Evolutionary conservation across 2,113 vertebrate species (phyloP).

Genomic region (Leucosticte australis): DNA sequence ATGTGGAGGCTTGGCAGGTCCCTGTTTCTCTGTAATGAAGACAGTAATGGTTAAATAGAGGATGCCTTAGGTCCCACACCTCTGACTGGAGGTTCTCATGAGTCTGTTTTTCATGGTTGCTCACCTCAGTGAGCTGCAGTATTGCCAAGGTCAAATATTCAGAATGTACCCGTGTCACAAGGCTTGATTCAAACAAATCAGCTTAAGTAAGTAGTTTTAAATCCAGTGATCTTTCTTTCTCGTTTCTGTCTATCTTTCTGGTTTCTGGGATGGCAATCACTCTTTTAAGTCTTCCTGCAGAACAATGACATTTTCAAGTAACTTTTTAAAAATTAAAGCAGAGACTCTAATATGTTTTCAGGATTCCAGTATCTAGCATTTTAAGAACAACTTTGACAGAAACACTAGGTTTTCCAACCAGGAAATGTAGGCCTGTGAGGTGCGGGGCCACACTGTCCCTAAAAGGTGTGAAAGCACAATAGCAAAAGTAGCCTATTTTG

Average conservation of each 20-base stretch:
- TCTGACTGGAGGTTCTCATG: not conserved
- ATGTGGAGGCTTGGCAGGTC: not conserved
- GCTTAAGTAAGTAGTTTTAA: not conserved
- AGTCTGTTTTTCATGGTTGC: not conserved
- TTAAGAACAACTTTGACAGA: not conserved
- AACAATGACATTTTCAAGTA: not conserved
- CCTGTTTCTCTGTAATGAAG: not conserved
- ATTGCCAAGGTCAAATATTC: not conserved
- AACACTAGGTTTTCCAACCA: not conserved
- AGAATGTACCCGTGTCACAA: fast-evolving
- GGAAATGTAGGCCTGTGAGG: constrained; percentile 20
- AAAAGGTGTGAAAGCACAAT: not conserved
- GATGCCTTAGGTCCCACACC: not conserved
- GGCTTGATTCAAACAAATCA: not conserved
- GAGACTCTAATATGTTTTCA: not conserved
- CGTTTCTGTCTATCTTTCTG: not conserved
- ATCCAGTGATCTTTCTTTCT: not conserved
- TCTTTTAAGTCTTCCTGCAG: not conserved
- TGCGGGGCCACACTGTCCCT: not conserved
- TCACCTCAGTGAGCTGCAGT: not conserved
- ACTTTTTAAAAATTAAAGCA: not conserved
- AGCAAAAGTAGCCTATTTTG: not conserved
- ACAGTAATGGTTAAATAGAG: not conserved
- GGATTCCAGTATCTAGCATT: not conserved
- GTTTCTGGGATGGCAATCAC: not conserved